Base-by-base conservation (phyloP, 2,888 invertebrate species). In the Drosophila buzzatii region DNA sequence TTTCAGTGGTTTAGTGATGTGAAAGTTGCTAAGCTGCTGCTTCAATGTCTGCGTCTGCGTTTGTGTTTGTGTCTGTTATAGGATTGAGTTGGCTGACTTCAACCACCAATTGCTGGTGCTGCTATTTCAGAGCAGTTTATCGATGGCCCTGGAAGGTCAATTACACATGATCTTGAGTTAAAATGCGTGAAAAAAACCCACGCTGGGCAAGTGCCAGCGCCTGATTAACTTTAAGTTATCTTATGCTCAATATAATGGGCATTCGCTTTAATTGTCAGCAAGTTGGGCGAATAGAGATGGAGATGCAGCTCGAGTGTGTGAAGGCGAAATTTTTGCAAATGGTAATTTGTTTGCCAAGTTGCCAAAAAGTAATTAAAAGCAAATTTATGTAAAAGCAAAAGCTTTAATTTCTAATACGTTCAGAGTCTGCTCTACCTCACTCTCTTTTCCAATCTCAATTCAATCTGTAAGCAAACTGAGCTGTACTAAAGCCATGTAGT, bases 1-100 rank as follows among this genome's bases (percentile, higher is more conserved):
- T 85, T 85, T 85, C 88, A 83, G 85, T 88, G 85, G 88, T 85
- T 85, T 85, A 88, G 77, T 79, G 85, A 81, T 83, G 83, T 81
- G 83, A 85, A 85, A 83, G 88, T 79, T 85, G 81, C 81, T 88
- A 83, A 85, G 85, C 83, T 77, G 68, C 64, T 68, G 69, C 72
- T 66, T 66, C 53, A 52, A 63, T 39, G 57, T 64, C 57, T 58
- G 23, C 47, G 44, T 66, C 56, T 58, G 23, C 45, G 42, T 49
- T 53, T 49, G 56, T 41, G 35, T 42, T 27, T 37, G 5, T 27
- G 31, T 33, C 33, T 55, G 39, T 23, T 60, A 27, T 8, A 20
- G 18, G 47, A 10, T 14, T 44, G 33, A 12, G 51, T 4, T 23
- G 27, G 42, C 41, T 10, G 33, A 1, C 2, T 3, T 7, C 49